A percentile compares a stretch with the other conserved stretches of the same genome.
These are phyloP conservation scores for Anodontia alba DNA, from an alignment of 2,888 invertebrate genomes.

Conservation along the genomic window DNA sequence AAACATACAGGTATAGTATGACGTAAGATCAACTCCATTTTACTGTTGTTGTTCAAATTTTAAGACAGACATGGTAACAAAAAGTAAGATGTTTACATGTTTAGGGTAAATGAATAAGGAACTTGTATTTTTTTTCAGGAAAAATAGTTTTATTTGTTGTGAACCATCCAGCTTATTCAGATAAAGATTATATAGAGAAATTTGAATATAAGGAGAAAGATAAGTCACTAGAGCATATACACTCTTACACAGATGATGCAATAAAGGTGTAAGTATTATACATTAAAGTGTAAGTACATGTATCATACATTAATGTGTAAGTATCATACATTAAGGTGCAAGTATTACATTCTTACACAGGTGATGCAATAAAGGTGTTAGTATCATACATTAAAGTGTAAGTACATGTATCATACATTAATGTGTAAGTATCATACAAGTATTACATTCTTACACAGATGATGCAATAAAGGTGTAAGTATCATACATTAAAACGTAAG, in stretches of 20 bases:
- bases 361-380: constrained; percentile 45
- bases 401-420: constrained; percentile 7
- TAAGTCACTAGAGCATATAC: constrained; percentile 60
- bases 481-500: too few relatives aligned
- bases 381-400: too few relatives aligned
- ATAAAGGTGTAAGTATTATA: constrained; percentile 63
- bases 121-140: constrained; percentile 54
- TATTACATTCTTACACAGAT: constrained; percentile 60
- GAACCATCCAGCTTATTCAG: constrained; percentile 50
- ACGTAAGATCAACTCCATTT: too few relatives aligned
- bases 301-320: neutral
- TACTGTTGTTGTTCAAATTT: too few relatives aligned
- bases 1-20: too few relatives aligned
- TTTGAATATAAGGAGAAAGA: constrained; percentile 64
- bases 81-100: too few relatives aligned
- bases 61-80: too few relatives aligned
- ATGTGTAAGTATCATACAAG: too few relatives aligned
- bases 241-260: constrained; percentile 55
- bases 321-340: too few relatives aligned
- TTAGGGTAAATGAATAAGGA: too few relatives aligned
- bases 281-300: constrained; percentile 63
- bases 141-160: constrained; percentile 59
- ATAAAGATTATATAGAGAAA: constrained; percentile 56
- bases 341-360: constrained; percentile 62
- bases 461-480: constrained; percentile 59